Conservation (phyloP, 1,140 invertebrate species). For the Teleopsis dalmanni region DNA sequence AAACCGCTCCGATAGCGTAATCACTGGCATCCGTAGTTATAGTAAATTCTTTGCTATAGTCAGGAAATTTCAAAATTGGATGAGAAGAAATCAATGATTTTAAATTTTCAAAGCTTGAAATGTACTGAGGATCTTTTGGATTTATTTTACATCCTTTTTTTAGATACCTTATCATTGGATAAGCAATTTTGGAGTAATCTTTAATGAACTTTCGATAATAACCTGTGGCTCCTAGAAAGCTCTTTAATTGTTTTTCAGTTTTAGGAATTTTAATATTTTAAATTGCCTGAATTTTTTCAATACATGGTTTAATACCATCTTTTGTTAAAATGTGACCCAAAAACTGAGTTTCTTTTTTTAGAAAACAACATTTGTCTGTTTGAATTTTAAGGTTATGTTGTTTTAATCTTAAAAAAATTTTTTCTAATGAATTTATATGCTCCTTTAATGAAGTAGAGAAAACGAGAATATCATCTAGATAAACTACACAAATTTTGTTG, state of each 20-base stretch:
- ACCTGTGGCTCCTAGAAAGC: neutral
- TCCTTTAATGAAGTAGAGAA: slow-evolving; percentile 16
- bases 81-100: slow-evolving; percentile 2
- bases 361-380: slow-evolving; percentile 46
- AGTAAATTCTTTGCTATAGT: slow-evolving; percentile 5
- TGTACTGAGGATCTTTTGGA: neutral
- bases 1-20: slow-evolving; percentile 14
- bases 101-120: slow-evolving; percentile 9
- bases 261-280: neutral
- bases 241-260: neutral
- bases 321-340: neutral
- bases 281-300: neutral
- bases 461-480: slow-evolving; percentile 19
- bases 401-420: neutral
- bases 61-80: slow-evolving; percentile 1
- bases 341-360: slow-evolving; percentile 22
- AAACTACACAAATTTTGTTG: slow-evolving; percentile 12
- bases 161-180: slow-evolving; percentile 1
- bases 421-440: slow-evolving; percentile 8
- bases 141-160: slow-evolving; percentile 4
- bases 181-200: neutral
- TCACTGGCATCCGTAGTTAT: slow-evolving; percentile 10
- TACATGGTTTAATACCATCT: neutral
- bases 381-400: slow-evolving; percentile 40
- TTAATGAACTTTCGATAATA: slow-evolving; percentile 1